A percentile compares a stretch with the other conserved stretches of the same genome.
phyloP scores from a whole-genome alignment of 1,140 invertebrate genomes.

The Pteromalus puparum region DNA sequence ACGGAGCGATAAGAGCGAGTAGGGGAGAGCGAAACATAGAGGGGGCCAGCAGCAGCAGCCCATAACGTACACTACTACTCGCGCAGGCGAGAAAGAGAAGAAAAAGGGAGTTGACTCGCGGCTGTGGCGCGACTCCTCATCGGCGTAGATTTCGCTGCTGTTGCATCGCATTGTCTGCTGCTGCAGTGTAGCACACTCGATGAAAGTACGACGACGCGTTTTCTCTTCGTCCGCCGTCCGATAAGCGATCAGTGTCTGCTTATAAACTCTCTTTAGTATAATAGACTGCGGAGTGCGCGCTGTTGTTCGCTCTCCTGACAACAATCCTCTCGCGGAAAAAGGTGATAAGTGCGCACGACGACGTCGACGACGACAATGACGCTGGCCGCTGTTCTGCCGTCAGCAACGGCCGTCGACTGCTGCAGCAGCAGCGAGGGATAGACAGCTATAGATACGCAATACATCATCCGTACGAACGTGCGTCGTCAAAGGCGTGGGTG shows the following conservation, averaged over 20 bases:
- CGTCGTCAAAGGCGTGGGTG: background rate
- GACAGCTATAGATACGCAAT: background rate
- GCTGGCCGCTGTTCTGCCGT: background rate
- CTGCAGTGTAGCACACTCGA: background rate
- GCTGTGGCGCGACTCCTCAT: background rate
- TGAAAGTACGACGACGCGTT: constrained; percentile 3
- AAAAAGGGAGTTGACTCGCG: constrained; percentile 39
- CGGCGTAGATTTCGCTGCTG: background rate
- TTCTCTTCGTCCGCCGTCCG: background rate
- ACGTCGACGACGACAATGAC: background rate
- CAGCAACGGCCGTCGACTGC: background rate
- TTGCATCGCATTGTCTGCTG: background rate
- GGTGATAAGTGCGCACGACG: background rate
- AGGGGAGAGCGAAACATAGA: background rate
- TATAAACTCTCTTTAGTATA: too few species aligned
- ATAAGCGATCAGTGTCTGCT: background rate
- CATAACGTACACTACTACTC: background rate
- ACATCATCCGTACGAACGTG: background rate
- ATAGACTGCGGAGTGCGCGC: too few species aligned
- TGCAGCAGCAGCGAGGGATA: background rate
- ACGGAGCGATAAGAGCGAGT: background rate
- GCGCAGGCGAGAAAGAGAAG: background rate
- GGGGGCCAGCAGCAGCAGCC: background rate
- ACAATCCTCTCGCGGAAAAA: background rate
- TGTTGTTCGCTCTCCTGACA: background rate